Conservation (phyloP, 2,888 invertebrate genomes). For the Scaptomyza parva region DNA sequence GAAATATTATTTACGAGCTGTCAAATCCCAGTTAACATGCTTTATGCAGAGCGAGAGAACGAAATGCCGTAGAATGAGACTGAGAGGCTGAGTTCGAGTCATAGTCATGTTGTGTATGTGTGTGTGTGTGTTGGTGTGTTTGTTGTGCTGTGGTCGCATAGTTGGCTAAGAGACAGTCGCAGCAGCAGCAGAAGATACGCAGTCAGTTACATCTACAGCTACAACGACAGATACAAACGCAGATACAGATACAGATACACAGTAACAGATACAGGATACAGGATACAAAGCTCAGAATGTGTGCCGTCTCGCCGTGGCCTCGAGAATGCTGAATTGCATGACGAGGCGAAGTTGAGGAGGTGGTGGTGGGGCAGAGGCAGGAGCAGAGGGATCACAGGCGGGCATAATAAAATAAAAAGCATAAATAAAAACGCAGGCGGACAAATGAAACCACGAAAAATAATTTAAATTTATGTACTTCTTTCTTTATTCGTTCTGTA, state of each 20-base stretch:
- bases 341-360: background rate
- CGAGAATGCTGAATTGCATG: conserved; percentile 39
- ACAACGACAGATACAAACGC: conserved; percentile 38
- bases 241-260: conserved; percentile 40
- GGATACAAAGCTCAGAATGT: conserved; percentile 15
- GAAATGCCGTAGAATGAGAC: conserved; percentile 6
- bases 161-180: conserved; percentile 72
- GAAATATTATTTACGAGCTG: conserved; percentile 83
- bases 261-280: conserved; percentile 15
- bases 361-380: background rate
- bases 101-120: conserved; percentile 15
- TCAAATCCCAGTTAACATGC: conserved; percentile 82
- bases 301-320: conserved; percentile 29
- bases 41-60: conserved; percentile 69
- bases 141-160: conserved; percentile 61
- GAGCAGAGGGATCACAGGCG: conserved; percentile 35
- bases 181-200: too few species aligned
- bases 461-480: conserved; percentile 81
- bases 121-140: conserved; percentile 17
- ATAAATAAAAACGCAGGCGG: conserved; percentile 61
- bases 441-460: conserved; percentile 69
- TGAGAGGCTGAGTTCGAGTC: conserved; percentile 49
- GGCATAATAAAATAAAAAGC: conserved; percentile 69
- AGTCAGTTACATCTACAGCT: conserved; percentile 43
- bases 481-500: conserved; percentile 20